Evolutionary conservation across 2,797 vertebrate species (phyloP).

Genomic region (Kryptolebias ocellatus): DNA sequence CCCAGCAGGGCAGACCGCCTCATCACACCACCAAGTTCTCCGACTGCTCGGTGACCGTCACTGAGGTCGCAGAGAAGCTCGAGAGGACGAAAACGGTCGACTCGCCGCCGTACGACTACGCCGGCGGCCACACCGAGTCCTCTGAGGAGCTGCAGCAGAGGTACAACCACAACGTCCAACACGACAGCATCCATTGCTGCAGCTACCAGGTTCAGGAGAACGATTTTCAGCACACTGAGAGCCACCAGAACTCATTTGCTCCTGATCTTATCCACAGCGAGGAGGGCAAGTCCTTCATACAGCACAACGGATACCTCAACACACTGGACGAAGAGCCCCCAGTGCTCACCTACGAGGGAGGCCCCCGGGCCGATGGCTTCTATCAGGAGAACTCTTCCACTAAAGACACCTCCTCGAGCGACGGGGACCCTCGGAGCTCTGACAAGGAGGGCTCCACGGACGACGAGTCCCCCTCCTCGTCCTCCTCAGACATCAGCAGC

Average conservation of each 20-base stretch:
- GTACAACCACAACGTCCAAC: conserved; percentile 44
- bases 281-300: conserved; percentile 74
- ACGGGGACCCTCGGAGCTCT: conserved; percentile 80
- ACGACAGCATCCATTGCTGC: conserved; percentile 50
- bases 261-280: conserved; percentile 79
- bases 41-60: conserved; percentile 73
- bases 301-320: conserved; percentile 77
- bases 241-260: conserved; percentile 71
- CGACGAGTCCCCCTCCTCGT: conserved; percentile 80
- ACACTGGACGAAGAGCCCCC: conserved; percentile 79
- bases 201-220: conserved; percentile 59
- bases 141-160: conserved; percentile 57
- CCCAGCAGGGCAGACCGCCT: conserved; percentile 58
- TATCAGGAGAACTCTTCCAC: conserved; percentile 75
- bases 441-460: conserved; percentile 81
- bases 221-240: conserved; percentile 51
- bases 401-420: conserved; percentile 80
- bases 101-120: conserved; percentile 74
- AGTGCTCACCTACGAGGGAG: conserved; percentile 77
- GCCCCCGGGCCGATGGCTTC: conserved; percentile 63
- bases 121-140: conserved; percentile 37
- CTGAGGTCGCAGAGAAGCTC: conserved; percentile 81
- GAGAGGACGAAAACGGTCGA: conserved; percentile 78
- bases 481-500: conserved; percentile 78
- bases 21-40: conserved; percentile 59